phyloP scores from a whole-genome alignment of 2,888 invertebrate species.

The Oligia latruncula region DNA sequence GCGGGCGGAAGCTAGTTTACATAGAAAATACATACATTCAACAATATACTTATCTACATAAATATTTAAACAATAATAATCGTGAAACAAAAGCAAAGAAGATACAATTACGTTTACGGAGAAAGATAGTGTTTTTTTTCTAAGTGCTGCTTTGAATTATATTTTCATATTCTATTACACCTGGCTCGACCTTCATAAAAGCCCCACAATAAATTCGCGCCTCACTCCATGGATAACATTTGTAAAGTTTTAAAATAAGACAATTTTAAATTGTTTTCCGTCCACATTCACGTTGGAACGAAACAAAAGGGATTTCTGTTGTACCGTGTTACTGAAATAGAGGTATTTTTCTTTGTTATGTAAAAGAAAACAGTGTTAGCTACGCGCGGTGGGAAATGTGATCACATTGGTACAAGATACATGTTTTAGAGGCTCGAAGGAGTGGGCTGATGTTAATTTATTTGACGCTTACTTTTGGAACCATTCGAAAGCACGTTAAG shows the following conservation, averaged over 20 bases:
- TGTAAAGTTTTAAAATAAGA: conserved; percentile 60
- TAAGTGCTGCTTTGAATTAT: not conserved
- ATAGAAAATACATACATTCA: not conserved
- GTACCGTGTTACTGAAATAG: conserved; percentile 47
- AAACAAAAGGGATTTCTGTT: conserved; percentile 63
- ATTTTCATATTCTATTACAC: conserved; percentile 1
- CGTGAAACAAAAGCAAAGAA: not conserved
- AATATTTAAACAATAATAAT: not conserved
- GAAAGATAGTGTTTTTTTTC: not conserved
- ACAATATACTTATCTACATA: not conserved
- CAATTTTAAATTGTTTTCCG: conserved; percentile 58
- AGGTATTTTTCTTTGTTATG: conserved; percentile 61
- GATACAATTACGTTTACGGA: not conserved
- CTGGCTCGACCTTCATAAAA: conserved; percentile 14
- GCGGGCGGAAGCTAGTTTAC: not conserved
- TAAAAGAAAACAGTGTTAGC: conserved; percentile 47
- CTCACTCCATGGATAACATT: conserved; percentile 42
- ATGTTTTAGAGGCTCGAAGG: conserved; percentile 28
- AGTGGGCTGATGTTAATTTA: conserved; percentile 21
- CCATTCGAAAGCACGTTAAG: not conserved
- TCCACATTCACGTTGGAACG: conserved; percentile 41
- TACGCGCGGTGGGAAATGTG: conserved; percentile 25
- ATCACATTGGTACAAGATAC: conserved; percentile 45
- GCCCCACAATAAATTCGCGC: conserved; percentile 39
- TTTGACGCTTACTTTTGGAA: conserved; percentile 1